These are phyloP conservation scores for Larimichthys polyactis DNA, from an alignment of 2,113 vertebrate genomes.

Conservation along the genomic window DNA sequence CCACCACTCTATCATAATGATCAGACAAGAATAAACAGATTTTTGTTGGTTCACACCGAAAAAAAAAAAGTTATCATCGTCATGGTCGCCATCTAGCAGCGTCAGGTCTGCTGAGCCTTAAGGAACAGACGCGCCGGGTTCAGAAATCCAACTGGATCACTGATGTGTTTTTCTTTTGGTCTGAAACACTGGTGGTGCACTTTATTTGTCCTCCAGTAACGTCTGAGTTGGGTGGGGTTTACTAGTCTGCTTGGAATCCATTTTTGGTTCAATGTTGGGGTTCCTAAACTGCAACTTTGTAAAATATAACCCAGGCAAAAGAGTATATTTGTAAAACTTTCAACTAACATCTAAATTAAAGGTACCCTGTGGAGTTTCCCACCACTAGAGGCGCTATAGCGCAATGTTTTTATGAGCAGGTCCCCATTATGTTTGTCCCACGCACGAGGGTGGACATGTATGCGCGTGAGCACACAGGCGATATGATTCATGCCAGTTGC, in stretches of 20 bases:
- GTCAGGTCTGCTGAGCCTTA: slow-evolving; percentile 75
- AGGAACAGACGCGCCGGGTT: slow-evolving; percentile 50
- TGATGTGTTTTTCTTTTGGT: slow-evolving; percentile 61
- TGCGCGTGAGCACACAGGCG: no score
- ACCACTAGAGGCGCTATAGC: neutral
- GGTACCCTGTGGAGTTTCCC: slow-evolving; percentile 25
- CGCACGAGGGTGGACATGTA: neutral
- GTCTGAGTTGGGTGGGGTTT: neutral
- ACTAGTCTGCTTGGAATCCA: slow-evolving; percentile 1
- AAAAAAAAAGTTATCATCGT: slow-evolving; percentile 54
- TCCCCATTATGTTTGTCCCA: neutral
- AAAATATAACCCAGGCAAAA: neutral
- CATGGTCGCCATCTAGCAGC: slow-evolving; percentile 75
- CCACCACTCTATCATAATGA: slow-evolving; percentile 62
- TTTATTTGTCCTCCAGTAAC: slow-evolving; percentile 11
- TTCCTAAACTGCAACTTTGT: neutral
- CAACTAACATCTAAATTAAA: slow-evolving; percentile 10
- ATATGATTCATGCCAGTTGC: neutral
- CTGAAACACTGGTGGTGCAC: slow-evolving; percentile 45
- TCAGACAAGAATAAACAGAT: slow-evolving; percentile 77
- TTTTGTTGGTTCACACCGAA: slow-evolving; percentile 73
- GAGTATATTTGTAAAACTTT: slow-evolving; percentile 12
- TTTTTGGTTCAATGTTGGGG: slow-evolving; percentile 3
- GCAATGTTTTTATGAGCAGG: slow-evolving; percentile 3
- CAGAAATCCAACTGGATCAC: slow-evolving; percentile 61